Conservation (phyloP, 2,888 invertebrate species). For the Meganola albula region DNA sequence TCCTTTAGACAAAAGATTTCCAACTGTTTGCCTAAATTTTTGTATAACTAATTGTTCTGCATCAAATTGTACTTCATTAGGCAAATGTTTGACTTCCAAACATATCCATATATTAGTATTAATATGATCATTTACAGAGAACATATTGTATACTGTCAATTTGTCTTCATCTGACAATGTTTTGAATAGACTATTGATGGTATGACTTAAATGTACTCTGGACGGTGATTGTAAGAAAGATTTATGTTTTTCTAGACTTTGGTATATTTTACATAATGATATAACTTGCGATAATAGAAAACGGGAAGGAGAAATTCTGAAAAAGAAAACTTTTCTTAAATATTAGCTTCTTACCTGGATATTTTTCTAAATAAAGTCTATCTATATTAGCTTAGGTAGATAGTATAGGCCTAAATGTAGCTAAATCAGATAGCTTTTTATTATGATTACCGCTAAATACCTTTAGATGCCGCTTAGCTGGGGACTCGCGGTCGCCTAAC, state of each 20-base stretch:
- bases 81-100: constrained; percentile 42
- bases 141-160: constrained; percentile 37
- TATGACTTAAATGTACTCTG: constrained; percentile 38
- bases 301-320: constrained; percentile 35
- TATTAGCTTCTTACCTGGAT: too few species aligned
- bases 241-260: constrained; percentile 35
- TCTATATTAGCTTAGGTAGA: too few species aligned
- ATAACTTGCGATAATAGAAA: constrained; percentile 38
- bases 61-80: constrained; percentile 29
- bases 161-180: constrained; percentile 41
- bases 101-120: constrained; percentile 43
- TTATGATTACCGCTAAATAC: too few species aligned
- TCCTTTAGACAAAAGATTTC: constrained; percentile 11
- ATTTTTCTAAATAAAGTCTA: too few species aligned
- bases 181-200: constrained; percentile 42
- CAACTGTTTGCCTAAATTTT: constrained; percentile 26
- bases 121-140: constrained; percentile 33
- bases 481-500: too few species aligned
- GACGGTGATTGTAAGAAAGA: constrained; percentile 48
- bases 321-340: too few species aligned
- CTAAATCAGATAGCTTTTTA: too few species aligned
- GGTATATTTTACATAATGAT: constrained; percentile 45
- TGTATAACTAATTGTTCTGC: constrained; percentile 31
- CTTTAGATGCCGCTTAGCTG: too few species aligned
- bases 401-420: too few species aligned